These are phyloP conservation scores for pig (Sus scrofa) DNA, from an alignment of 2,113 vertebrate genomes.

Conservation along the genomic window T2T-Sscrofa CM000812.6:120536001-120536500, in stretches of 20 bases:
- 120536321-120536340: not conserved
- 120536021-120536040: not conserved
- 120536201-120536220: constrained; percentile 56
- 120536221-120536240: constrained; percentile 56
- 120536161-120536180: constrained; percentile 55
- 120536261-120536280: not conserved
- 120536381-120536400: no score
- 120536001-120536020: not conserved
- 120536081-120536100: not conserved
- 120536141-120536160: constrained; percentile 20
- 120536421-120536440: no score
- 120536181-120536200: constrained; percentile 41
- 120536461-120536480: no score
- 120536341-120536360: not conserved
- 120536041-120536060: constrained; percentile 17
- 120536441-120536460: no score
- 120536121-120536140: not conserved
- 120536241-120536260: not conserved
- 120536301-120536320: not conserved
- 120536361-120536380: not conserved
- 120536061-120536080: not conserved
- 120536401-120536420: not conserved
- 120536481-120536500: not conserved
- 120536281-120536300: not conserved
- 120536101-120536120: not conserved